Evolutionary conservation across 2,888 invertebrate species (phyloP).

Genomic region (Nomada lathburiana): DNA sequence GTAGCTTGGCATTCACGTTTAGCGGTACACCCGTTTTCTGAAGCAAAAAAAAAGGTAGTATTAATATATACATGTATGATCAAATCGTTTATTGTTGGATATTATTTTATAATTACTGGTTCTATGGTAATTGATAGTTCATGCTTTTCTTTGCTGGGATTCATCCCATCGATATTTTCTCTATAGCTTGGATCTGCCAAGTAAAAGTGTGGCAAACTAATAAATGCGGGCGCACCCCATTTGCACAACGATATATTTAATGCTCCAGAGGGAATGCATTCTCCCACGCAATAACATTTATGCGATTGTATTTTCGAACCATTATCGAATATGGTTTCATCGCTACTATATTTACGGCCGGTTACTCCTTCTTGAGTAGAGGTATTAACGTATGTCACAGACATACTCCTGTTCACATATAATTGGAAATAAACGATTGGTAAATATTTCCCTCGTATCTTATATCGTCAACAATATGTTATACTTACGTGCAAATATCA

Average conservation of each 20-base stretch:
- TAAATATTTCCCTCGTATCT: background rate
- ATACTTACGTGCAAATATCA: slow-evolving; percentile 91
- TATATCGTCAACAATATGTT: background rate
- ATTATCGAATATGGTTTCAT: slow-evolving; percentile 90
- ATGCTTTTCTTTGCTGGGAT: slow-evolving; percentile 88
- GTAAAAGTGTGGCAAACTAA: slow-evolving; percentile 93
- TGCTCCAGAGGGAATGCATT: slow-evolving; percentile 86
- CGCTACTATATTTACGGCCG: slow-evolving; percentile 87
- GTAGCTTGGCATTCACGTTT: slow-evolving; percentile 89
- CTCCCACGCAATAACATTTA: slow-evolving; percentile 89
- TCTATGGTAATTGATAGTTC: slow-evolving; percentile 89
- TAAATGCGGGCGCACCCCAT: slow-evolving; percentile 92
- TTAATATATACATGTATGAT: background rate
- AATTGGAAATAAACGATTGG: slow-evolving; percentile 17
- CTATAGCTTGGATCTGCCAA: slow-evolving; percentile 89
- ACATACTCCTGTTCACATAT: slow-evolving; percentile 81
- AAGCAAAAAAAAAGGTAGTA: slow-evolving; percentile 46
- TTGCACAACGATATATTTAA: slow-evolving; percentile 91
- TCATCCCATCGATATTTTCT: slow-evolving; percentile 88
- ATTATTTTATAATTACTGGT: slow-evolving; percentile 85
- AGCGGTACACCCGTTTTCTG: slow-evolving; percentile 91
- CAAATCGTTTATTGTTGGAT: background rate
- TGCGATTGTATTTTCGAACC: slow-evolving; percentile 87
- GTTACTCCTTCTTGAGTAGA: slow-evolving; percentile 84
- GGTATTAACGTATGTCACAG: slow-evolving; percentile 80